Evolutionary conservation across 2,797 vertebrate genomes (phyloP).

Genomic region (Megaceryle alcyon): DNA sequence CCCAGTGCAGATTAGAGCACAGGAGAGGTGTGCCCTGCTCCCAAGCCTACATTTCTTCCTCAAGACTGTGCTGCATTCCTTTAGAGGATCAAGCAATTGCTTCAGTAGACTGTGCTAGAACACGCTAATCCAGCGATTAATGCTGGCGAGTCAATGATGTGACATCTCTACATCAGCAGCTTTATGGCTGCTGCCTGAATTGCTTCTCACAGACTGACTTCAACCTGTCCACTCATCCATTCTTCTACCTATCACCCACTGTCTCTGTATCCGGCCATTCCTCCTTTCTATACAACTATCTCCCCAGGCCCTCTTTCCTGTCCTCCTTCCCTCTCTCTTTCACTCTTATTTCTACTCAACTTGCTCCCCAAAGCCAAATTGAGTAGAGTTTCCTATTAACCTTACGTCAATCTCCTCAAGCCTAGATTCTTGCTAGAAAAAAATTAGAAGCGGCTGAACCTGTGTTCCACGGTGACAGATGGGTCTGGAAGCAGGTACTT

Average conservation of each 20-base stretch:
- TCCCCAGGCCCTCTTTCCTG: not conserved
- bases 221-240: not conserved
- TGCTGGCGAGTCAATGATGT: not conserved
- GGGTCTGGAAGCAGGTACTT: not conserved
- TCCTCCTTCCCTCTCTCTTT: not conserved
- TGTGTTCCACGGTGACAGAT: not conserved
- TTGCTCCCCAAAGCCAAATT: not conserved
- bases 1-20: not conserved
- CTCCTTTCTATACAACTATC: not conserved
- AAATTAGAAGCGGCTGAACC: not conserved
- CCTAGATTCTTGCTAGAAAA: not conserved
- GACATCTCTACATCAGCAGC: not conserved
- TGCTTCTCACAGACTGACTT: not conserved
- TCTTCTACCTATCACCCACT: not conserved
- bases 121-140: slow-evolving; percentile 38
- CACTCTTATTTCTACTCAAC: not conserved
- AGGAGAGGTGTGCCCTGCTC: not conserved
- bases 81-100: slow-evolving; percentile 29
- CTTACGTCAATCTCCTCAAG: not conserved
- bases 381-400: not conserved
- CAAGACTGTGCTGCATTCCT: slow-evolving; percentile 3
- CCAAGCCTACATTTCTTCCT: slow-evolving; percentile 2
- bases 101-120: slow-evolving; percentile 39
- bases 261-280: not conserved
- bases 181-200: not conserved